Conservation (phyloP, 2,888 invertebrate genomes). For the Dichetophora obliterata region DNA sequence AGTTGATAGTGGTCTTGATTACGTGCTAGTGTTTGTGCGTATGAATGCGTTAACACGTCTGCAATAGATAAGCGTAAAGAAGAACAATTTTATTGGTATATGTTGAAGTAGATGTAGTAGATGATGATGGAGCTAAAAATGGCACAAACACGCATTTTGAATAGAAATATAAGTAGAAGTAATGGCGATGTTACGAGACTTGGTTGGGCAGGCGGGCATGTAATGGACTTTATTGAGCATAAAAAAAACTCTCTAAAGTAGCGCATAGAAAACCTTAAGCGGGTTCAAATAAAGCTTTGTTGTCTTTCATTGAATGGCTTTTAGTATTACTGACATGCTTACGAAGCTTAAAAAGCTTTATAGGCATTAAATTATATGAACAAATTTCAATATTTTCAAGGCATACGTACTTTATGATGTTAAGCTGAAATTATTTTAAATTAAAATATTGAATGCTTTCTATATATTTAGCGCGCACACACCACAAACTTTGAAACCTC, state of each 20-base stretch:
- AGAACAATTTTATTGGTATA: constrained; percentile 20
- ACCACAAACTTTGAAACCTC: too few relatives aligned
- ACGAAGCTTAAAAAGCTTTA: too few relatives aligned
- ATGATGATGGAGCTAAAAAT: neutral
- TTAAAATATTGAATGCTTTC: too few relatives aligned
- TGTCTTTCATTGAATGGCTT: too few relatives aligned
- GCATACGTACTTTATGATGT: too few relatives aligned
- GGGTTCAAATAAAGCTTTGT: too few relatives aligned
- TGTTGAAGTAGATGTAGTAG: neutral
- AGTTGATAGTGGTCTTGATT: neutral
- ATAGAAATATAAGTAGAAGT: constrained; percentile 3
- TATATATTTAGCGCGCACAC: too few relatives aligned
- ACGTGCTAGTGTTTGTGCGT: neutral
- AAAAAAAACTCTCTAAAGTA: neutral
- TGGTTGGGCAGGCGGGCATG: neutral
- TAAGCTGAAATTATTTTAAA: too few relatives aligned
- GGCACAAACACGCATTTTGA: constrained; percentile 11
- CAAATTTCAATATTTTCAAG: too few relatives aligned
- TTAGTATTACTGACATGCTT: too few relatives aligned
- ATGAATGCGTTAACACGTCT: constrained; percentile 9
- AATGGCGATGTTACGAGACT: neutral
- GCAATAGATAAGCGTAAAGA: constrained; percentile 30
- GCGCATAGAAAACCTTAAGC: too few relatives aligned
- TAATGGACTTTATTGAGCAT: neutral
- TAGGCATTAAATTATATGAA: too few relatives aligned